Conservation (phyloP, 2,888 invertebrate species). For the Cremastinae sp. region DNA sequence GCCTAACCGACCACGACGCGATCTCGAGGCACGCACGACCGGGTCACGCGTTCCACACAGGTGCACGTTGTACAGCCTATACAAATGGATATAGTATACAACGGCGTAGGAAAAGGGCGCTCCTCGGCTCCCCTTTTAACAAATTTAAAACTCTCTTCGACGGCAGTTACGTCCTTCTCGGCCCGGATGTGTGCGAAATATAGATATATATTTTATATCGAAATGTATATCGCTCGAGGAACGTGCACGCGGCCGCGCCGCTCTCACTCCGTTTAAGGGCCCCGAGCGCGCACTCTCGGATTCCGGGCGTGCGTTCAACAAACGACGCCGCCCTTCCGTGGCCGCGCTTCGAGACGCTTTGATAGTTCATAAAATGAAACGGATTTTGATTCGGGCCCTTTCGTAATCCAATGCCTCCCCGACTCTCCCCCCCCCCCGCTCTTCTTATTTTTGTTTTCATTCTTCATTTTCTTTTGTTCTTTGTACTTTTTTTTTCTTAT, state of each 20-base stretch:
- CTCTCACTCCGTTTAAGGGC: conserved; percentile 56
- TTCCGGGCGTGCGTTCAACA: conserved; percentile 66
- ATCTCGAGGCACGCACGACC: conserved; percentile 52
- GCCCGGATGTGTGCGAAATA: conserved; percentile 18
- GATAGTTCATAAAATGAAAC: conserved; percentile 75
- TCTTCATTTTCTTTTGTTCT: neutral
- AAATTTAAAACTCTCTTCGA: neutral
- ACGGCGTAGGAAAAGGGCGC: conserved; percentile 1
- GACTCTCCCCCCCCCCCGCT: conserved; percentile 9
- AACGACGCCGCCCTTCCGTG: conserved; percentile 66
- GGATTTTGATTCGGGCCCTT: conserved; percentile 75
- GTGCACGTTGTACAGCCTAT: conserved; percentile 52
- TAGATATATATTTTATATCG: conserved; percentile 23
- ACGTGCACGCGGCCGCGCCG: conserved; percentile 37
- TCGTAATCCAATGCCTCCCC: conserved; percentile 69
- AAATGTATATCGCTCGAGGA: conserved; percentile 36
- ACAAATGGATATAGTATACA: conserved; percentile 21
- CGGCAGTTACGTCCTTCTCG: neutral
- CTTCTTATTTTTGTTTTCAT: conserved; percentile 17
- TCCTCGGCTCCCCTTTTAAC: neutral
- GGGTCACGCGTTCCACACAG: conserved; percentile 59
- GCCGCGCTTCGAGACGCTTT: conserved; percentile 65
- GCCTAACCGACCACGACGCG: conserved; percentile 59
- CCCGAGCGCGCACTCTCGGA: conserved; percentile 62
- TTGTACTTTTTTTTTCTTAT: conserved; percentile 25